Evolutionary conservation across 1,140 invertebrate species (phyloP).

Genomic region (Chrysoperla carnea): DNA sequence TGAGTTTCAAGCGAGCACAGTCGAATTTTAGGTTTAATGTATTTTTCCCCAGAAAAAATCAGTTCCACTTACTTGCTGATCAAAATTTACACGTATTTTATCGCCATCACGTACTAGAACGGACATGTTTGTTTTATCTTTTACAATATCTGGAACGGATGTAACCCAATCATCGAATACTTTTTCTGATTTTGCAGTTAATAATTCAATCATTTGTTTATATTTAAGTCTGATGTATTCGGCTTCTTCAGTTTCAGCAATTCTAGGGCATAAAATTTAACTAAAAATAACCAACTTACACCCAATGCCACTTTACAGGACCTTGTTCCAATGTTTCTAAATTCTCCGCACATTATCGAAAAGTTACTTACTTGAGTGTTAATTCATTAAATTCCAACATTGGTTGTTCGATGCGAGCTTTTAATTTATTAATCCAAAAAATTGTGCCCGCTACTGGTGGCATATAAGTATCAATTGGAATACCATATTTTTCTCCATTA

Average conservation of each 20-base stretch:
- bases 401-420: slow-evolving; percentile 36
- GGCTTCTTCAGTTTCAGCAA: slow-evolving; percentile 14
- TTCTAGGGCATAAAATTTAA: slow-evolving; percentile 21
- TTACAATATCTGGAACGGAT: slow-evolving; percentile 18
- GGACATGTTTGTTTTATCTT: slow-evolving; percentile 19
- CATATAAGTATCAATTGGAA: slow-evolving; percentile 44
- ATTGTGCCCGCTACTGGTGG: slow-evolving; percentile 54
- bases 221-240: slow-evolving; percentile 18
- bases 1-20: too few relatives aligned
- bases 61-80: slow-evolving; percentile 6
- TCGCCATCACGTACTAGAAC: slow-evolving; percentile 15
- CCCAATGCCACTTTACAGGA: too few relatives aligned
- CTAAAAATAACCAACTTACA: too few relatives aligned
- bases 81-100: slow-evolving; percentile 21
- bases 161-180: slow-evolving; percentile 21
- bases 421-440: slow-evolving; percentile 50
- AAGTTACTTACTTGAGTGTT: slow-evolving; percentile 4
- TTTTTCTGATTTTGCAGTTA: slow-evolving; percentile 16
- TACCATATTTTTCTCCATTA: slow-evolving; percentile 24
- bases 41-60: too few relatives aligned
- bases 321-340: too few relatives aligned
- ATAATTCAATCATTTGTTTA: slow-evolving; percentile 18
- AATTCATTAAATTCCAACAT: slow-evolving; percentile 35
- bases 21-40: too few relatives aligned
- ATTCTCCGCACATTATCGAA: too few relatives aligned